Conservation (phyloP, 2,888 invertebrate species). For the Agrilus cyanescens region DNA sequence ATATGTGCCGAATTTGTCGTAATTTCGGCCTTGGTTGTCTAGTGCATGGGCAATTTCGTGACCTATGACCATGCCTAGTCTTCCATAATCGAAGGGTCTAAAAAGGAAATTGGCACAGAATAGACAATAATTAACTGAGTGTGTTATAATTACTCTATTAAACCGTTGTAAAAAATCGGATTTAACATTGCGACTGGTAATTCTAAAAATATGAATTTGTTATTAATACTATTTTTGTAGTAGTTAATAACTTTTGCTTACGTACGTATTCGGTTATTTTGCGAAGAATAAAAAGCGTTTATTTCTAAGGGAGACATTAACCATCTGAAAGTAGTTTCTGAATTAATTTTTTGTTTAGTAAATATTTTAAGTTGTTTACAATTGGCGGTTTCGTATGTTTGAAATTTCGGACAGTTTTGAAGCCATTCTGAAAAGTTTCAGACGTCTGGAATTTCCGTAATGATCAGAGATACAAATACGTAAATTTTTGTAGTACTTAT, state of each 20-base stretch:
- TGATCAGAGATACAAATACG: conserved; percentile 31
- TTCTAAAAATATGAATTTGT: conserved; percentile 24
- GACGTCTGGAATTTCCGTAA: conserved; percentile 28
- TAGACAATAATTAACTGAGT: not conserved
- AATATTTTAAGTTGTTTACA: conserved; percentile 16
- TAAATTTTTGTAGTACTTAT: conserved; percentile 30
- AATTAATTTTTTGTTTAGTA: not conserved
- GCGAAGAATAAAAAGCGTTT: conserved; percentile 53
- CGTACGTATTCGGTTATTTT: conserved; percentile 38
- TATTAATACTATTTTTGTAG: conserved; percentile 2
- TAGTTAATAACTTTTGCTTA: conserved; percentile 26
- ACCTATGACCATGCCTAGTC: conserved; percentile 44
- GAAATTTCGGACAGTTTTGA: conserved; percentile 25
- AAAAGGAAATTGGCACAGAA: conserved; percentile 9
- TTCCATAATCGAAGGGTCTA: conserved; percentile 41
- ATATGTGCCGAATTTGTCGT: conserved; percentile 45
- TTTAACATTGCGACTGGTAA: conserved; percentile 45
- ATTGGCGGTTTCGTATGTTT: conserved; percentile 20
- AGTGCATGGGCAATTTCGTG: conserved; percentile 46
- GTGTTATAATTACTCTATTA: conserved; percentile 12
- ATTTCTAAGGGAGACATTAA: conserved; percentile 40
- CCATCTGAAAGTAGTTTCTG: conserved; percentile 25
- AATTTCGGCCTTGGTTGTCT: conserved; percentile 30
- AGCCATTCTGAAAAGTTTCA: conserved; percentile 29
- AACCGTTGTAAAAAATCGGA: conserved; percentile 40